Conservation (phyloP, 2,888 invertebrate genomes). For the Allacma fusca region DNA sequence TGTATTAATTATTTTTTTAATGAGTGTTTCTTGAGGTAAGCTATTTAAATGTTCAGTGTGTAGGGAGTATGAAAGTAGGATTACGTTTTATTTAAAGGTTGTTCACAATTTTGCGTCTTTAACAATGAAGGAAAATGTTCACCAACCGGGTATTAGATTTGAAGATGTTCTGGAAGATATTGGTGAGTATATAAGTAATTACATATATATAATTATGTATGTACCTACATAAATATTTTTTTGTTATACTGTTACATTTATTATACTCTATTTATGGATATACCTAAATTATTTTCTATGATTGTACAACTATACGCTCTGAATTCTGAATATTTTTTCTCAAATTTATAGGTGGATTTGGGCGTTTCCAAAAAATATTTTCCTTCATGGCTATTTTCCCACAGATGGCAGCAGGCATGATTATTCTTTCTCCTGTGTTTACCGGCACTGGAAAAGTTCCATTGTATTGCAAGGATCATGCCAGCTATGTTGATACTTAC, state of each 20-base stretch:
- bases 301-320: neutral
- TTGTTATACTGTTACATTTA: no score
- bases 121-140: neutral
- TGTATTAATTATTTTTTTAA: no score
- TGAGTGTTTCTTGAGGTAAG: no score
- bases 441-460: constrained; percentile 42
- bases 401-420: constrained; percentile 43
- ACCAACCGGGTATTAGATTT: constrained; percentile 31
- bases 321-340: neutral
- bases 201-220: neutral
- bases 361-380: constrained; percentile 34
- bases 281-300: no score
- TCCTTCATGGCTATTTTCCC: constrained; percentile 37
- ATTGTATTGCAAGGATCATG: constrained; percentile 39
- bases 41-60: no score
- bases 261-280: no score
- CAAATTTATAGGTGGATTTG: constrained; percentile 41
- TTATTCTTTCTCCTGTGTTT: constrained; percentile 43
- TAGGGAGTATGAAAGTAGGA: no score
- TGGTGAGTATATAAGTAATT: constrained; percentile 39
- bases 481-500: constrained; percentile 34
- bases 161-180: constrained; percentile 52
- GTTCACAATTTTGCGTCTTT: no score
- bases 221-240: neutral
- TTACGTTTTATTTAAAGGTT: no score